Evolutionary conservation across 2,888 invertebrate species (phyloP).

Genomic region (Odontomyia ornata): DNA sequence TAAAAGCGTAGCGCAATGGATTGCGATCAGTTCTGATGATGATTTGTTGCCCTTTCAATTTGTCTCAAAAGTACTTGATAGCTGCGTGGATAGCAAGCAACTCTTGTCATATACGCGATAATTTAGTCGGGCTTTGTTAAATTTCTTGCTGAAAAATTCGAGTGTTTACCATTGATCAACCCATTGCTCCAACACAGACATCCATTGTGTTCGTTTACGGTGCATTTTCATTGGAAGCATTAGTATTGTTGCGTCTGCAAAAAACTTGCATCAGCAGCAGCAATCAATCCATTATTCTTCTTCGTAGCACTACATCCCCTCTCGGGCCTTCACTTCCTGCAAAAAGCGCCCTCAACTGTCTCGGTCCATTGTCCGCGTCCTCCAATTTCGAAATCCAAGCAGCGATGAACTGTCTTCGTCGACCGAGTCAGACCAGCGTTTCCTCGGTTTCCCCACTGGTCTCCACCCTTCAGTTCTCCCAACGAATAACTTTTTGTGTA

Average conservation of each 20-base stretch:
- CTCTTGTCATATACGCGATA: neutral
- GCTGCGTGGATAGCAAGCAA: neutral
- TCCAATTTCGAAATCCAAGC: too few relatives aligned
- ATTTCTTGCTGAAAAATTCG: too few relatives aligned
- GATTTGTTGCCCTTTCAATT: neutral
- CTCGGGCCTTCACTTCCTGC: too few relatives aligned
- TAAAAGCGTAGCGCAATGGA: neutral
- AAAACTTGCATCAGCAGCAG: neutral
- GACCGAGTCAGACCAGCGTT: too few relatives aligned
- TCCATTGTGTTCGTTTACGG: neutral
- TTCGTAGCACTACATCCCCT: too few relatives aligned
- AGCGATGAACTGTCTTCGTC: too few relatives aligned
- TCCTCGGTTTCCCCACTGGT: too few relatives aligned
- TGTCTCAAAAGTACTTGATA: neutral
- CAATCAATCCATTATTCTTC: too few relatives aligned
- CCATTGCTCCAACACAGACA: neutral
- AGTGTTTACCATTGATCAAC: neutral
- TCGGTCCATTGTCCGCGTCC: too few relatives aligned
- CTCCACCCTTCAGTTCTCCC: too few relatives aligned
- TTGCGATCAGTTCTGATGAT: neutral
- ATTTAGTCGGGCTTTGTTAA: neutral
- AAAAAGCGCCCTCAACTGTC: too few relatives aligned
- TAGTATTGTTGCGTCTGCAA: neutral
- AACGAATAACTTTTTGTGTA: too few relatives aligned
- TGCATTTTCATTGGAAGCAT: neutral